Evolutionary conservation across 2,797 vertebrate genomes (phyloP).

Genomic region (Myotis daubentonii): DNA sequence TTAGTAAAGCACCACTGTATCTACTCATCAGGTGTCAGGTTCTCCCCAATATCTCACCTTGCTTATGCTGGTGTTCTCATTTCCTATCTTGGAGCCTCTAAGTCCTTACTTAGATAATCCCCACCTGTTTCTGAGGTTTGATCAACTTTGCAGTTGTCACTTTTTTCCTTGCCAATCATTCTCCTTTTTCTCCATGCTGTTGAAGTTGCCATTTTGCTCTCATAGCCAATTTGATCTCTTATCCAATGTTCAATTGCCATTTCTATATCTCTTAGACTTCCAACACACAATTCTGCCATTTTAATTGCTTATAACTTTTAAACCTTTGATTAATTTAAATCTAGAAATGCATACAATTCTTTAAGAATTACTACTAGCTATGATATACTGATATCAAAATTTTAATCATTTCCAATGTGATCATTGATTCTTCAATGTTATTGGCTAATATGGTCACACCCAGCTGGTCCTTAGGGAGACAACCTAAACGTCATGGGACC

Average conservation of each 20-base stretch:
- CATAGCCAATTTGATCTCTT: background rate
- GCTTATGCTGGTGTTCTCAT: fast-evolving
- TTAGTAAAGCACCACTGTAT: background rate
- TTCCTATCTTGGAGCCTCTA: background rate
- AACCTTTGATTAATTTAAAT: background rate
- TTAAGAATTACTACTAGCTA: background rate
- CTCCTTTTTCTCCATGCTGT: background rate
- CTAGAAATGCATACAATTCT: background rate
- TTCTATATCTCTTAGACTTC: background rate
- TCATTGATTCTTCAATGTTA: background rate
- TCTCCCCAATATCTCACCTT: background rate
- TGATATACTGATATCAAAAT: background rate
- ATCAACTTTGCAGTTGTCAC: background rate
- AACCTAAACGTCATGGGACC: fast-evolving
- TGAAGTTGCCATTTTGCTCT: background rate
- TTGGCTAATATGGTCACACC: background rate
- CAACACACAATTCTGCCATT: background rate
- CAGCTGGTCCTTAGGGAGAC: background rate
- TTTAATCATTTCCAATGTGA: background rate
- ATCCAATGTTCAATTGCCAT: background rate
- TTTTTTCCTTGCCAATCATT: background rate
- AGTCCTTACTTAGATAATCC: fast-evolving
- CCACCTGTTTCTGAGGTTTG: background rate
- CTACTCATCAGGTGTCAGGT: background rate
- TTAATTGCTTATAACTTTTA: background rate